Evolutionary conservation across 2,113 vertebrate genomes (phyloP).

Genomic region (Ophthalmotilapia sp.): DNA sequence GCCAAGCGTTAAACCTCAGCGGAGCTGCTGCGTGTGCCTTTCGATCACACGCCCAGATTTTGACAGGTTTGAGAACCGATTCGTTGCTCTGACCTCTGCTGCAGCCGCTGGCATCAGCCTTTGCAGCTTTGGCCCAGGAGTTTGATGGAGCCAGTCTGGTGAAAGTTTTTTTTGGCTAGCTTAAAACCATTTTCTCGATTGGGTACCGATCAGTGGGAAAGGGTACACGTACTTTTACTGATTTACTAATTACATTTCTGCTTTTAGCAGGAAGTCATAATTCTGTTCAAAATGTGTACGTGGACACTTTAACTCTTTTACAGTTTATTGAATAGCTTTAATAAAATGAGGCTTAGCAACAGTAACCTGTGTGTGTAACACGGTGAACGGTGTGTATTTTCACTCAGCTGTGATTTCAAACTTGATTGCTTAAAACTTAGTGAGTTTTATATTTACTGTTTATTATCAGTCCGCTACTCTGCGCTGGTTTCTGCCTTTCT

Average conservation of each 20-base stretch:
- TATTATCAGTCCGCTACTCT: neutral
- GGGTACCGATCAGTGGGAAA: neutral
- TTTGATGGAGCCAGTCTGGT: neutral
- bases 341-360: neutral
- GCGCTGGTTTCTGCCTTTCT: neutral
- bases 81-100: neutral
- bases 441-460: neutral
- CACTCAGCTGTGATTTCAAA: neutral
- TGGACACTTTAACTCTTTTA: neutral
- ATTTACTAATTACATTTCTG: neutral
- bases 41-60: neutral
- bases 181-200: neutral
- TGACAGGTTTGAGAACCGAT: neutral
- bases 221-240: neutral
- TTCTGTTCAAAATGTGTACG: neutral
- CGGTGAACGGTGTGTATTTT: fast-evolving
- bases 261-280: neutral
- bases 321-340: neutral
- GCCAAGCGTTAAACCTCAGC: neutral
- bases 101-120: neutral
- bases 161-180: neutral
- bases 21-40: neutral
- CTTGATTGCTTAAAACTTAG: neutral
- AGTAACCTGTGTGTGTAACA: neutral
- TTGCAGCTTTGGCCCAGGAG: neutral